These are phyloP conservation scores for Tolmerus cingulatus DNA, from an alignment of 2,888 invertebrate genomes.

Conservation along the genomic window DNA sequence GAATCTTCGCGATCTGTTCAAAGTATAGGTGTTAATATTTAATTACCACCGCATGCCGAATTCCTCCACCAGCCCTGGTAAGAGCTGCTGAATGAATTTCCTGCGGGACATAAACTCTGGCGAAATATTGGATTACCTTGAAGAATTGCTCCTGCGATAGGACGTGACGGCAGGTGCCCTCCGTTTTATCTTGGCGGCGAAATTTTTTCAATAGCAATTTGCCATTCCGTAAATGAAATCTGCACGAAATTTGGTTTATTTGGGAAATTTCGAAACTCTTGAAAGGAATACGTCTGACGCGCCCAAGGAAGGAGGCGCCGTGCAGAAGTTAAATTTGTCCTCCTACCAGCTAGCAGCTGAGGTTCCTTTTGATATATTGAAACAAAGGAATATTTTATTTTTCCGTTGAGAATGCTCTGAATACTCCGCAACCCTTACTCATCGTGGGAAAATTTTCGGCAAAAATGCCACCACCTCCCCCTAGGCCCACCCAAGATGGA, in stretches of 20 bases:
- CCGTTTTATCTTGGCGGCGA: background rate
- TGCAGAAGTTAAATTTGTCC: background rate
- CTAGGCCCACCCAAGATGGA: background rate
- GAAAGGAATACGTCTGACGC: background rate
- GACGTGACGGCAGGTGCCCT: background rate
- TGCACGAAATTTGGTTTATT: background rate
- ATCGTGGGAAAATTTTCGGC: background rate
- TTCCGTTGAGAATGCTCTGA: background rate
- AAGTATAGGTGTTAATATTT: background rate
- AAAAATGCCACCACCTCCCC: background rate
- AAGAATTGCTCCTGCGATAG: background rate
- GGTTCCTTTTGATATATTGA: background rate
- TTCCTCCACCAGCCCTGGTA: background rate
- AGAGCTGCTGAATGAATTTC: background rate
- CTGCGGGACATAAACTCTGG: background rate
- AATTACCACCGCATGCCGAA: background rate
- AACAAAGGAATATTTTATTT: background rate
- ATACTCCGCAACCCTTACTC: background rate
- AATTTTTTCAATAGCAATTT: background rate
- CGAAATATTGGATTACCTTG: slow-evolving; percentile 21
- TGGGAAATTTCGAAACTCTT: background rate
- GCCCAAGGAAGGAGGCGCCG: background rate
- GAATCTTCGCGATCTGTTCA: background rate
- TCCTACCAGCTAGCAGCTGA: background rate
- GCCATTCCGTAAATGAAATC: background rate